Evolutionary conservation across 1,140 invertebrate species (phyloP).

Genomic region (Trichonephila clavata): DNA sequence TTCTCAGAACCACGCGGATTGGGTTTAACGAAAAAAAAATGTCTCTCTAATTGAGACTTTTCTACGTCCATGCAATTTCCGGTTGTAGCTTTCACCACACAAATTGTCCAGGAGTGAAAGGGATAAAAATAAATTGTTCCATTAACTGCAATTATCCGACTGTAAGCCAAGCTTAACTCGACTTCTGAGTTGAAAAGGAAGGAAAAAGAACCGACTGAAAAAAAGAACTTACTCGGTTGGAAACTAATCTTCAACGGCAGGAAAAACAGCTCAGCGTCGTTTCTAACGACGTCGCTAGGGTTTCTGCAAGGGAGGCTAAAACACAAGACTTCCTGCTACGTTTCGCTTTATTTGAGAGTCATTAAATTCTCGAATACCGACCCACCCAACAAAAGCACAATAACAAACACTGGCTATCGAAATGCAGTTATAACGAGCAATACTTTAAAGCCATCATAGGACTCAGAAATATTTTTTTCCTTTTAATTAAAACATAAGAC

Average conservation of each 20-base stretch:
- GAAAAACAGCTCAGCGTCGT: slow-evolving; percentile 32
- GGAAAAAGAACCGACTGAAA: background rate
- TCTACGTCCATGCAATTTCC: slow-evolving; percentile 58
- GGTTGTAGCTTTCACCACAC: slow-evolving; percentile 57
- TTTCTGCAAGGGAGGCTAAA: too few relatives aligned
- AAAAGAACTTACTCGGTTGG: slow-evolving; percentile 50
- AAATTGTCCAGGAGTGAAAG: slow-evolving; percentile 57
- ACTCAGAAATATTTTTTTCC: too few relatives aligned
- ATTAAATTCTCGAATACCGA: too few relatives aligned
- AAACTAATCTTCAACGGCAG: slow-evolving; percentile 55
- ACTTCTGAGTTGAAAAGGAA: slow-evolving; percentile 67
- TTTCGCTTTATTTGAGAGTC: too few relatives aligned
- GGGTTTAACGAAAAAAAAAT: slow-evolving; percentile 34
- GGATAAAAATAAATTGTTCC: slow-evolving; percentile 73
- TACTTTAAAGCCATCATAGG: too few relatives aligned
- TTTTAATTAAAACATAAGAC: too few relatives aligned
- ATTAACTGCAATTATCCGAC: slow-evolving; percentile 72
- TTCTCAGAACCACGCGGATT: background rate
- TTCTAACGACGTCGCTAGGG: background rate
- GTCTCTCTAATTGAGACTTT: slow-evolving; percentile 51
- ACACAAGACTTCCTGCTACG: too few relatives aligned
- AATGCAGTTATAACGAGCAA: too few relatives aligned
- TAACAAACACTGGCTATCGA: too few relatives aligned
- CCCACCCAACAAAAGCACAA: too few relatives aligned
- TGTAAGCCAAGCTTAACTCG: slow-evolving; percentile 68